Conservation (phyloP, 2,888 invertebrate genomes). For the Cheilosia urbana region DNA sequence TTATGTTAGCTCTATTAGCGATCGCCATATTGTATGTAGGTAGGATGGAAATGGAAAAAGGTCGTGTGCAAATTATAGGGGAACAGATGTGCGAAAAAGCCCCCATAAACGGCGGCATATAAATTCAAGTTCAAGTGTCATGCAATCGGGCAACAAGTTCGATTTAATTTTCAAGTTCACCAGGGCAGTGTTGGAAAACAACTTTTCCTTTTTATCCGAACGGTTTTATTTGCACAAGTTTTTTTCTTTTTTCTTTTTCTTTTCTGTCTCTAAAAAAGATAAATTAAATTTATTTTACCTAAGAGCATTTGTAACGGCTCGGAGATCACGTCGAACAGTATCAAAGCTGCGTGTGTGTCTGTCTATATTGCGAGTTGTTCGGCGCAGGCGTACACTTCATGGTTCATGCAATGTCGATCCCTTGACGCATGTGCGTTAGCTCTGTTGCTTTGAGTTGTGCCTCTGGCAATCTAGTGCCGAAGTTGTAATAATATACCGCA, state of each 20-base stretch:
- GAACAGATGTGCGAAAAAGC: slow-evolving; percentile 9
- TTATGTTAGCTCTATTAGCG: slow-evolving; percentile 5
- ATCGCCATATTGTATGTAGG: slow-evolving; percentile 13
- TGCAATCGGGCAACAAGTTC: slow-evolving; percentile 46
- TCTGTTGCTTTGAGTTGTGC: slow-evolving; percentile 18
- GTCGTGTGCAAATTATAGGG: slow-evolving; percentile 4
- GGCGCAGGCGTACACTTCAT: slow-evolving; percentile 5
- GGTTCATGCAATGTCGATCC: slow-evolving; percentile 32
- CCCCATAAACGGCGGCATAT: slow-evolving; percentile 9
- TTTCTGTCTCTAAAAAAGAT: not conserved
- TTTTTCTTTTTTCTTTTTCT: slow-evolving; percentile 5
- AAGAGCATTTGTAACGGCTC: not conserved
- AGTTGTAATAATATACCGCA: not conserved
- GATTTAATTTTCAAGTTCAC: slow-evolving; percentile 64
- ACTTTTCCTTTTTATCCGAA: slow-evolving; percentile 46
- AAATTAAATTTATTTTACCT: no score
- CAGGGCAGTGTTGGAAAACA: slow-evolving; percentile 51
- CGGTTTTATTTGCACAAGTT: not conserved
- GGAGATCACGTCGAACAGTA: slow-evolving; percentile 2
- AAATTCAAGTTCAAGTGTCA: slow-evolving; percentile 65
- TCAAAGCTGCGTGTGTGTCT: slow-evolving; percentile 15
- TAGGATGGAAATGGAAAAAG: slow-evolving; percentile 12
- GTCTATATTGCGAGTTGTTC: slow-evolving; percentile 13
- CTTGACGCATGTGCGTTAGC: slow-evolving; percentile 67
- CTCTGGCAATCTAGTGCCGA: not conserved